phyloP scores from a whole-genome alignment of 35 echinoderm and acorn worm genomes.

The Acanthaster planci region DNA sequence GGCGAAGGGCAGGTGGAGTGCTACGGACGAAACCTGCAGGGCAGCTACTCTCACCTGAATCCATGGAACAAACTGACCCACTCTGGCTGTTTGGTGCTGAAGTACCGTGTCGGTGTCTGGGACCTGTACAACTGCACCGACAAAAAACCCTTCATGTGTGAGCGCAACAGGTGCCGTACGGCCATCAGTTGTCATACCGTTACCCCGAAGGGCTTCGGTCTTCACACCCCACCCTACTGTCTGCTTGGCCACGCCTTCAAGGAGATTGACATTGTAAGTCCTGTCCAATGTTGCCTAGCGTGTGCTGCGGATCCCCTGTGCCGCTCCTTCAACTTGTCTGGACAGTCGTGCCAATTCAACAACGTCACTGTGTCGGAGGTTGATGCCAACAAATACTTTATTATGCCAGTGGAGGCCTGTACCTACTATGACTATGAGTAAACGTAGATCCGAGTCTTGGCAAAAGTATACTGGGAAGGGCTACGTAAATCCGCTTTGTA shows the following conservation, averaged over 20 bases:
- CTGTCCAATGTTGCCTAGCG: background rate
- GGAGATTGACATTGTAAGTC: background rate
- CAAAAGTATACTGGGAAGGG: no score
- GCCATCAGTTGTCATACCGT: background rate
- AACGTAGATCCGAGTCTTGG: no score
- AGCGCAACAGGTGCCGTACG: background rate
- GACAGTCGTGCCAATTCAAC: constrained; percentile 11
- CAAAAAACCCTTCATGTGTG: background rate
- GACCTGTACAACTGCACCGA: background rate
- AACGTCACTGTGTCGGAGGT: background rate
- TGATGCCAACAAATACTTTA: constrained; percentile 13
- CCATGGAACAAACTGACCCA: background rate
- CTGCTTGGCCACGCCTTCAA: constrained; percentile 27
- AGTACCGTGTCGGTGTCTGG: background rate
- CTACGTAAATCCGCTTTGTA: no score
- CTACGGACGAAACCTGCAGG: background rate
- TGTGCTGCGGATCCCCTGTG: background rate
- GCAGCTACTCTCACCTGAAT: background rate
- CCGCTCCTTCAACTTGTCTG: constrained; percentile 8
- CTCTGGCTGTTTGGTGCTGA: background rate
- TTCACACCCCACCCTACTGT: background rate
- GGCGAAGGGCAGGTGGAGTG: background rate
- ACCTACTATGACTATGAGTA: background rate
- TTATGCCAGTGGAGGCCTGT: background rate
- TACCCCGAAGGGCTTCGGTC: background rate